Conservation (phyloP, 1,140 invertebrate species). For the Scaptomyza pallida region DNA sequence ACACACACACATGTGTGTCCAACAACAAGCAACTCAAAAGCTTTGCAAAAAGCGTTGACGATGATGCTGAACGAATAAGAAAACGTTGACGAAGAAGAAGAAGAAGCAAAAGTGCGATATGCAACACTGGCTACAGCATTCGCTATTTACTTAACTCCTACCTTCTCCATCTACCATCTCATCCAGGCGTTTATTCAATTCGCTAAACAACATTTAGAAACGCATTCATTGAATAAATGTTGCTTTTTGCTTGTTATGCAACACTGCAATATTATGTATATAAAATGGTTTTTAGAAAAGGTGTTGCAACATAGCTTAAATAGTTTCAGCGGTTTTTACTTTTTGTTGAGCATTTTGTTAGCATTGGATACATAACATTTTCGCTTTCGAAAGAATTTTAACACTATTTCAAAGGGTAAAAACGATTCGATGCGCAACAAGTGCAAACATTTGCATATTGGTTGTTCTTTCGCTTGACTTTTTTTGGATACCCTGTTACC, state of each 20-base stretch:
- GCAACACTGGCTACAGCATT: slow-evolving; percentile 5
- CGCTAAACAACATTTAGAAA: slow-evolving; percentile 18
- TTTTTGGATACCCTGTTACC: too few relatives aligned
- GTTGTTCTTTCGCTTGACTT: neutral
- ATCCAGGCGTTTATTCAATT: slow-evolving; percentile 35
- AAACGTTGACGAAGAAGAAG: slow-evolving; percentile 17
- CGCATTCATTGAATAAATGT: slow-evolving; percentile 52
- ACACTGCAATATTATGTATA: too few relatives aligned
- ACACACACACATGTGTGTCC: slow-evolving; percentile 45
- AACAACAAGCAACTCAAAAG: neutral
- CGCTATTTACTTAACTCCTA: neutral
- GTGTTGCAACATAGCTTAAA: too few relatives aligned
- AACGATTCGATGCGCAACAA: too few relatives aligned
- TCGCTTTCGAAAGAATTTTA: too few relatives aligned
- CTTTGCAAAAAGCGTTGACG: slow-evolving; percentile 1
- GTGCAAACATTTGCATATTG: neutral
- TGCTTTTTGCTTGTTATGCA: slow-evolving; percentile 6
- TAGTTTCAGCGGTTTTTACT: too few relatives aligned
- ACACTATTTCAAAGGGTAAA: neutral
- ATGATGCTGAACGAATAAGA: slow-evolving; percentile 6
- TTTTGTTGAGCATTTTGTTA: too few relatives aligned
- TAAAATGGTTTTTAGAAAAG: too few relatives aligned
- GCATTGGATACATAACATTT: too few relatives aligned
- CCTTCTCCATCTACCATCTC: slow-evolving; percentile 36
- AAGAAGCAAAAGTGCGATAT: slow-evolving; percentile 5